Conservation (phyloP, 2,113 vertebrate species). For the Chlorocebus sabaeus region DNA sequence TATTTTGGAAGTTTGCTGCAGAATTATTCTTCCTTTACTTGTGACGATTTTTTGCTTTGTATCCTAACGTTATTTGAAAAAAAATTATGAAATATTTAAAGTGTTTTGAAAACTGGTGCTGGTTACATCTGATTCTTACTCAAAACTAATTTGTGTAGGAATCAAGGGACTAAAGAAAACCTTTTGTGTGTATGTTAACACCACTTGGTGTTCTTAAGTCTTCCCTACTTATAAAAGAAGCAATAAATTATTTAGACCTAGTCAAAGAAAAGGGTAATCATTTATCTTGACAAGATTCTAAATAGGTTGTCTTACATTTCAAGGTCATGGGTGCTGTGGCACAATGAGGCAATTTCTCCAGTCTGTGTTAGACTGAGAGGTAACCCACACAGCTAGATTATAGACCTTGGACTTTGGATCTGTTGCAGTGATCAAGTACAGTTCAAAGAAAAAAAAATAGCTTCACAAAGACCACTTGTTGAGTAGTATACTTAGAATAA, state of each 20-base stretch:
- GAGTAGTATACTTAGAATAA: background rate
- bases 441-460: background rate
- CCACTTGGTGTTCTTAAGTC: background rate
- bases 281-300: background rate
- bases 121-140: background rate
- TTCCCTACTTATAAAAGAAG: background rate
- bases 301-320: background rate
- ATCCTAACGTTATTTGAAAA: background rate
- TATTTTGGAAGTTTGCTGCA: background rate
- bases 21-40: constrained; percentile 20
- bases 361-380: background rate
- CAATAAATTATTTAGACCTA: background rate
- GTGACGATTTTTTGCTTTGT: background rate
- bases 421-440: background rate
- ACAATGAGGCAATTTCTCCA: background rate
- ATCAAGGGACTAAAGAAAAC: background rate
- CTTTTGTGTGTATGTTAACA: background rate
- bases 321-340: background rate
- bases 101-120: constrained; percentile 8
- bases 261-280: background rate
- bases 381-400: background rate
- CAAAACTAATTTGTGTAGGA: constrained; percentile 16
- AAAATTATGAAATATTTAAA: background rate
- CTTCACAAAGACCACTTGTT: background rate
- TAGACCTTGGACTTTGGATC: background rate